Evolutionary conservation across 2,888 invertebrate species (phyloP), one percentile per base, ranked within the genome.

Genomic region (Orchestes rusci): DNA sequence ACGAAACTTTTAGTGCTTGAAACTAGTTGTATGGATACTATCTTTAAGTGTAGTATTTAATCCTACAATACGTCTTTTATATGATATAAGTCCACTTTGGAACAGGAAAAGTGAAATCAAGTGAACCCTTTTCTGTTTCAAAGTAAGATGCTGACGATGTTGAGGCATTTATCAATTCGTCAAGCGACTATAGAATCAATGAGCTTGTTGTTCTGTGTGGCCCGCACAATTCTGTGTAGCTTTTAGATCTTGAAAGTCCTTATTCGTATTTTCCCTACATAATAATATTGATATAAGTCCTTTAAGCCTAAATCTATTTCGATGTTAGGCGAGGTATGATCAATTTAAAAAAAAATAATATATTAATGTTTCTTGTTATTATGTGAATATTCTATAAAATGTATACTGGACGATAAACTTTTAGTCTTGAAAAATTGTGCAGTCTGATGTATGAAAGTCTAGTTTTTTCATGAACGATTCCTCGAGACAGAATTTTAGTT

Each of bases 361-460:
- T 68, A 68, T 69, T 67, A 69, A 69, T 69, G 69, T 70, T 70
- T 68, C 68, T 67, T 69, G 69, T 70, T 70, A 68, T 63, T 64
- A 65, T 63, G 65, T 68, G 62, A 66, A 68, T 67, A 67, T 66
- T 67, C 64, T 68, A 67, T 67, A 36, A 20, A 60, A 53, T 50
- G 42, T 53, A 48, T 42, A 39, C 32, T 69, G 70, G 69, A 45
- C 40, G 50, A 45, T 46, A 36, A 46, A 52, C 63, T 43, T n/a
- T 37, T 32, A 27, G 23, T 37, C 20, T 33, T 39, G 5, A 30
- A 30, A 30, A 30, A 30, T 10, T 10, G 13, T 34, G 38, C n/a
- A n/a, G n/a, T n/a, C n/a, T n/a, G n/a, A n/a, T n/a, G n/a, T n/a
- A n/a, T n/a, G n/a, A n/a, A n/a, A n/a, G n/a, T n/a, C n/a, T n/a